phyloP scores from a whole-genome alignment of 1,140 invertebrate genomes.

The Andricus grossulariae region DNA sequence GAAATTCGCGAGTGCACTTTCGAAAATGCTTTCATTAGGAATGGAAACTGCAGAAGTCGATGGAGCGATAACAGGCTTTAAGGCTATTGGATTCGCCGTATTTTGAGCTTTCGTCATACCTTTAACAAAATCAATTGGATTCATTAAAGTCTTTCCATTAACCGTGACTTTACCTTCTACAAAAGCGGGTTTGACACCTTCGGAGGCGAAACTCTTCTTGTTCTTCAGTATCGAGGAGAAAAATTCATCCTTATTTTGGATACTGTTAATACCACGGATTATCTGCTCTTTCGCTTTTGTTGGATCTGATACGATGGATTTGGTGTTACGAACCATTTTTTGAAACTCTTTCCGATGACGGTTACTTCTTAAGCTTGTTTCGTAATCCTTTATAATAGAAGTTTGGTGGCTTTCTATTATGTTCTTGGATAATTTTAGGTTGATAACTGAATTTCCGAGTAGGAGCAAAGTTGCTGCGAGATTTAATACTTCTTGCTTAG shows the following conservation, averaged over 20 bases:
- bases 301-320: conserved; percentile 34
- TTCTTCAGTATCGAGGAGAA: conserved; percentile 43
- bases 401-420: conserved; percentile 53
- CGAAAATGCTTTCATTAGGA: conserved; percentile 31
- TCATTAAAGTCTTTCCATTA: conserved; percentile 42
- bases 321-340: conserved; percentile 43
- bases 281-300: conserved; percentile 52
- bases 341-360: conserved; percentile 54
- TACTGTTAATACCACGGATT: conserved; percentile 52
- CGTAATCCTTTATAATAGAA: conserved; percentile 53
- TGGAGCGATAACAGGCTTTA: not conserved
- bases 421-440: conserved; percentile 45
- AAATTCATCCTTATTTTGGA: conserved; percentile 52
- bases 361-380: conserved; percentile 45
- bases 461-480: conserved; percentile 53
- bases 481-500: conserved; percentile 28
- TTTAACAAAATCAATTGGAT: conserved; percentile 46
- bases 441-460: conserved; percentile 50
- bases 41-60: conserved; percentile 25
- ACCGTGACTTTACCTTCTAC: conserved; percentile 43
- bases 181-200: conserved; percentile 32
- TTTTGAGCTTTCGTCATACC: not conserved
- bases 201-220: not conserved
- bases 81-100: not conserved
- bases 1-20: not conserved